Conservation (phyloP, 2,797 vertebrate species). For the Chrosomus eos region DNA sequence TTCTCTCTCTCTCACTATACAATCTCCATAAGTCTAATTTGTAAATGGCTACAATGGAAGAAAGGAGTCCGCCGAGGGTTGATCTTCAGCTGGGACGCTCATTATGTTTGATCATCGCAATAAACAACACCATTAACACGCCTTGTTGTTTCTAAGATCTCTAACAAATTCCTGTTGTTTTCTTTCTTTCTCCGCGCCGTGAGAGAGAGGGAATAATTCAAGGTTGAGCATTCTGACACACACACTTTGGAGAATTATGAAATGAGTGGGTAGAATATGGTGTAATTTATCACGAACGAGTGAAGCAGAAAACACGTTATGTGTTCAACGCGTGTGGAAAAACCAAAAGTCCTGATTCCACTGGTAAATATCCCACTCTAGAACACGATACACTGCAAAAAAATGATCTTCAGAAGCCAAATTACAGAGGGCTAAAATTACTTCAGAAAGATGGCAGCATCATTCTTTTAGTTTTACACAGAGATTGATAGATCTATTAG, state of each 20-base stretch:
- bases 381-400: not conserved
- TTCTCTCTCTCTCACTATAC: constrained; percentile 22
- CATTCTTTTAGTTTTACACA: not conserved
- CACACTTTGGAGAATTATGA: constrained; percentile 70
- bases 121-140: constrained; percentile 78
- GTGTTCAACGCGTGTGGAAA: constrained; percentile 29
- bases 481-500: not conserved
- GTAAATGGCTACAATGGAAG: constrained; percentile 74
- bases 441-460: not conserved
- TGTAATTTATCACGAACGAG: constrained; percentile 50
- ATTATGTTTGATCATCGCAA: constrained; percentile 80
- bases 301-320: constrained; percentile 54
- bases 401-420: not conserved
- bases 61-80: constrained; percentile 73
- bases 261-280: constrained; percentile 67
- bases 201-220: constrained; percentile 70
- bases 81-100: constrained; percentile 69
- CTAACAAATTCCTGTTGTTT: constrained; percentile 72
- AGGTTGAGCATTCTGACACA: constrained; percentile 75
- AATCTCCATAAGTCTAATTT: constrained; percentile 71
- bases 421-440: not conserved
- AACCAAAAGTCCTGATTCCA: not conserved
- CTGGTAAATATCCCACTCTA: not conserved
- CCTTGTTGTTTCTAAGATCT: constrained; percentile 75
- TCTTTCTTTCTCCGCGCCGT: not conserved